Conservation (phyloP, 1,140 invertebrate species). For the Phymorhynchus buccinoides region DNA sequence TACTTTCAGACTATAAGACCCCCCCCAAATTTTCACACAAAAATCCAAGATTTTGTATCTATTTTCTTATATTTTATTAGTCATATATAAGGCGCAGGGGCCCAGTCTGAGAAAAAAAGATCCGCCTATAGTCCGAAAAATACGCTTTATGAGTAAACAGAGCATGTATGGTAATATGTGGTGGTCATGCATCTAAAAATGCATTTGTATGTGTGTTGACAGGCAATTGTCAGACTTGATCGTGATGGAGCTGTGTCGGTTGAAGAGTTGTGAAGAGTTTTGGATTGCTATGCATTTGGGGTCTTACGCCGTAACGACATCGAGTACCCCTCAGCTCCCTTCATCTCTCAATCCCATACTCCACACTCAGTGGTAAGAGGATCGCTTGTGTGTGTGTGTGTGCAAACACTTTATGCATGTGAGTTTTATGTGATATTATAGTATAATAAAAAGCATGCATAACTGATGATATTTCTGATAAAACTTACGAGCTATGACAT, state of each 20-base stretch:
- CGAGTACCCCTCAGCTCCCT: constrained; percentile 82
- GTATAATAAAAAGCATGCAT: no score
- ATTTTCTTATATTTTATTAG: no score
- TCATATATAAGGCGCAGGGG: no score
- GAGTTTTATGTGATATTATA: not conserved
- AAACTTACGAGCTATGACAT: no score
- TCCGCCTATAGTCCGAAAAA: no score
- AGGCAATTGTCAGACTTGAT: constrained; percentile 92
- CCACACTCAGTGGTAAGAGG: constrained; percentile 65
- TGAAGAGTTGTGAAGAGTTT: constrained; percentile 95
- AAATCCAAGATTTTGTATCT: no score
- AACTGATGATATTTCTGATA: no score
- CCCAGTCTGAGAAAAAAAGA: no score
- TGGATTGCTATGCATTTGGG: constrained; percentile 98
- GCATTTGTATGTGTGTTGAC: constrained; percentile 41
- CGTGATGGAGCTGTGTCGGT: constrained; percentile 94
- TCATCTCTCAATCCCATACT: constrained; percentile 80
- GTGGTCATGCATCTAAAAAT: not conserved
- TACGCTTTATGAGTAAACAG: no score
- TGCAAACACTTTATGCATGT: not conserved
- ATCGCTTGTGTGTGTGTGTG: not conserved
- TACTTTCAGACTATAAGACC: no score
- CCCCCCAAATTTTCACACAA: no score
- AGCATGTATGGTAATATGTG: not conserved
- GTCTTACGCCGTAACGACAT: constrained; percentile 85